Conservation (phyloP, 2,797 vertebrate species). For the Cercopithecus mitis region DNA sequence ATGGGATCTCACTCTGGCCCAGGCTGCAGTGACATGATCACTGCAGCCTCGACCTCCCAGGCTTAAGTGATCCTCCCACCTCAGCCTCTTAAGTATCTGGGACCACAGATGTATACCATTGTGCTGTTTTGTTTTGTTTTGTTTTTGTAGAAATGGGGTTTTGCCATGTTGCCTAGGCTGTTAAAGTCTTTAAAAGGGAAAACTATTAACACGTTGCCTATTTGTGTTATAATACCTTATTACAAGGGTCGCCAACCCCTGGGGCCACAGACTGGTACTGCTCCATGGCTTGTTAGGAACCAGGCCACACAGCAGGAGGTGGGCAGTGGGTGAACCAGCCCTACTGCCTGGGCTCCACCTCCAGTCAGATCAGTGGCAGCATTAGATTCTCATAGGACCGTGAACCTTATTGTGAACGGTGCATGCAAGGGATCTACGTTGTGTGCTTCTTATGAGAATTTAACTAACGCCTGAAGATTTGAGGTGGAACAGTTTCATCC, state of each 20-base stretch:
- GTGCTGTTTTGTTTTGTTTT: neutral
- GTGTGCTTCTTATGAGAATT: neutral
- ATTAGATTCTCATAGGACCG: neutral
- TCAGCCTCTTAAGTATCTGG: neutral
- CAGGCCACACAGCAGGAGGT: neutral
- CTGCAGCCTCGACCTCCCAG: neutral
- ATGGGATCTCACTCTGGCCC: neutral
- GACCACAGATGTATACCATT: neutral
- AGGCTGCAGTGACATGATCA: neutral
- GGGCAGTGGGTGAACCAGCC: neutral
- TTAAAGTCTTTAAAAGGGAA: constrained; percentile 34
- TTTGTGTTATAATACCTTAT: neutral
- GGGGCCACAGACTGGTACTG: neutral
- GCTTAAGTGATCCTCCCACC: neutral
- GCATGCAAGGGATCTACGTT: neutral
- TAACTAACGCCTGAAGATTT: neutral
- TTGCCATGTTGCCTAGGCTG: neutral
- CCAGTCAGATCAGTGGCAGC: neutral
- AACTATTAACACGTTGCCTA: neutral
- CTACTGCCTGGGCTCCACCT: neutral
- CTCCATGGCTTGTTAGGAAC: neutral
- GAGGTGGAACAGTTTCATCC: neutral
- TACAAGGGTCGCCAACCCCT: neutral
- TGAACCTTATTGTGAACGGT: neutral
- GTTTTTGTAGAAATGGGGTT: neutral